These are phyloP conservation scores for Horisme vitalbata DNA, from an alignment of 2,888 invertebrate genomes.

Conservation along the genomic window DNA sequence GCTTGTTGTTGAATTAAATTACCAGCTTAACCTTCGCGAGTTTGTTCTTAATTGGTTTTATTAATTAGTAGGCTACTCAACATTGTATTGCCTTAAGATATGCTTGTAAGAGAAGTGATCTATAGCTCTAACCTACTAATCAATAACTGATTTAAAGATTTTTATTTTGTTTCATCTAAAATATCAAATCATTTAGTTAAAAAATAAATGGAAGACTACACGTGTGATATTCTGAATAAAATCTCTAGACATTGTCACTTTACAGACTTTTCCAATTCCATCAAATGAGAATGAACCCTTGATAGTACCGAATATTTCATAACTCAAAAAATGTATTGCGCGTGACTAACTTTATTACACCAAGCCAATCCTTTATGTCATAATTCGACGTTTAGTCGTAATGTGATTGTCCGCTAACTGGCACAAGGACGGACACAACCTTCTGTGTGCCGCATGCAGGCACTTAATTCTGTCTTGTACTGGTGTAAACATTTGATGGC, in stretches of 20 bases:
- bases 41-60: slow-evolving; percentile 9
- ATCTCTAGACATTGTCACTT: not conserved
- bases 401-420: slow-evolving; percentile 68
- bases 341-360: slow-evolving; percentile 15
- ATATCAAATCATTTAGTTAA: no score
- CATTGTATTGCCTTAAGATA: not conserved
- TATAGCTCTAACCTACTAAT: no score
- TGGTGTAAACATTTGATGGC: slow-evolving; percentile 25
- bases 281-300: slow-evolving; percentile 3
- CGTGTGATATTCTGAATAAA: no score
- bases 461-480: slow-evolving; percentile 41
- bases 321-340: not conserved
- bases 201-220: no score
- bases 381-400: slow-evolving; percentile 55
- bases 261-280: not conserved
- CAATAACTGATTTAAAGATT: no score
- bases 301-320: slow-evolving; percentile 1
- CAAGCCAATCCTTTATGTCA: slow-evolving; percentile 41
- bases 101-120: not conserved
- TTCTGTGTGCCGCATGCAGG: slow-evolving; percentile 51
- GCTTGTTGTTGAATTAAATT: slow-evolving; percentile 18
- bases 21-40: slow-evolving; percentile 13
- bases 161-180: no score
- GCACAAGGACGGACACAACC: slow-evolving; percentile 63
- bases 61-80: not conserved